Conservation (phyloP, 2,113 vertebrate species). For the Urocynchramus pylzowi region DNA sequence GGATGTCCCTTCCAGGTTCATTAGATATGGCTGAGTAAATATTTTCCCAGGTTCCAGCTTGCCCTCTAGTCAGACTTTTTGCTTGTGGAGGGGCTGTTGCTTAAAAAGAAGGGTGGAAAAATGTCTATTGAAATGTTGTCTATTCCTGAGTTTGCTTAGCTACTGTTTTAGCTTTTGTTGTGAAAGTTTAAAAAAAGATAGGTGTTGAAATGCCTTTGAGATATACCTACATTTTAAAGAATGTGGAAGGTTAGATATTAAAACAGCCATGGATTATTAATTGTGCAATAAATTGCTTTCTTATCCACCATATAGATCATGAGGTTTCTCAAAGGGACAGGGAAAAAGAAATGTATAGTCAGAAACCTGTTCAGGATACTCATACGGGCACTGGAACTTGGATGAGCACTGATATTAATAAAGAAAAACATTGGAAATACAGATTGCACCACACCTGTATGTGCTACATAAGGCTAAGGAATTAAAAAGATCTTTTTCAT, state of each 20-base stretch:
- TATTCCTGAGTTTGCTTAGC: background rate
- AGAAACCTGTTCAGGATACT: background rate
- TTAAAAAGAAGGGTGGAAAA: background rate
- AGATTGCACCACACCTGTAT: background rate
- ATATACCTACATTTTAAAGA: background rate
- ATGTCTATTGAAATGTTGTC: background rate
- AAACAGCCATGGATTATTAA: background rate
- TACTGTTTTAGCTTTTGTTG: background rate
- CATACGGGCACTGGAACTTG: background rate
- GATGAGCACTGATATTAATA: background rate
- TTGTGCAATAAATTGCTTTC: background rate
- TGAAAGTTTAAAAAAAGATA: background rate
- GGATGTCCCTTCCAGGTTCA: background rate
- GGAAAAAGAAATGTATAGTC: background rate
- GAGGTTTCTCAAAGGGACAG: background rate
- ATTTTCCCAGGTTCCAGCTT: background rate
- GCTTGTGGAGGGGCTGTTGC: background rate
- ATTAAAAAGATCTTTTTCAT: background rate
- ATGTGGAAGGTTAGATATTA: background rate
- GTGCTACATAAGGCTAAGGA: background rate
- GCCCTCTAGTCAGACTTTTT: background rate
- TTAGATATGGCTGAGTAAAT: background rate
- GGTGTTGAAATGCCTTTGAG: background rate
- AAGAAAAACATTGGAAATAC: background rate
- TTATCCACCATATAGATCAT: background rate